phyloP scores from a whole-genome alignment of 2,113 vertebrate species.

The Neofelis nebulosa region DNA sequence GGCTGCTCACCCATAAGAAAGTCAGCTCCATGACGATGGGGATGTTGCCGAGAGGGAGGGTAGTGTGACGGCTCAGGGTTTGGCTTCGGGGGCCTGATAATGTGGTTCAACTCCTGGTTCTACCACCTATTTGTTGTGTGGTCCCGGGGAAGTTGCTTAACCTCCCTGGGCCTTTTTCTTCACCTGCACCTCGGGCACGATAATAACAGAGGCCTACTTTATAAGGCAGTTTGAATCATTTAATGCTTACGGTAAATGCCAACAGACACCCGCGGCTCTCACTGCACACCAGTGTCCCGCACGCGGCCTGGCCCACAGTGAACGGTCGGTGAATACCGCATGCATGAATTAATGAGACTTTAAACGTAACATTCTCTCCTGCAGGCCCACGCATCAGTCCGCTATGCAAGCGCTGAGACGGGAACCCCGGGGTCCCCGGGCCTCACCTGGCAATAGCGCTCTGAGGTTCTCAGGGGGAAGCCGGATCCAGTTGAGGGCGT shows the following conservation, averaged over 20 bases:
- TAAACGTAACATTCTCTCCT: neutral
- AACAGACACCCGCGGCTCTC: neutral
- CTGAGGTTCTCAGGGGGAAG: slow-evolving; percentile 13
- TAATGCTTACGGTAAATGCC: neutral
- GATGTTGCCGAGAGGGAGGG: neutral
- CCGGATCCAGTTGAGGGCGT: slow-evolving; percentile 55
- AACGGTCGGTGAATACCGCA: neutral
- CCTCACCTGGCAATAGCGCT: slow-evolving; percentile 66
- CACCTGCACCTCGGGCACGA: neutral
- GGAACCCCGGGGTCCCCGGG: neutral
- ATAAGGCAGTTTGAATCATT: neutral
- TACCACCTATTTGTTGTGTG: neutral
- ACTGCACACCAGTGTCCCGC: neutral
- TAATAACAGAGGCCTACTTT: neutral
- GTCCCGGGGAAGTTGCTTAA: neutral
- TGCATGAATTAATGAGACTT: neutral
- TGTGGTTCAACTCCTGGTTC: neutral
- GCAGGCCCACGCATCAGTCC: neutral
- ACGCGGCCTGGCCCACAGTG: neutral
- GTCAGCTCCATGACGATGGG: neutral
- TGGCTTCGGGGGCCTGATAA: neutral
- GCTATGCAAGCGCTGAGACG: neutral
- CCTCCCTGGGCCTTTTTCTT: neutral
- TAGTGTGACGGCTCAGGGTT: neutral
- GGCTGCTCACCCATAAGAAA: neutral